Conservation (phyloP, 2,113 vertebrate species). For the Casuarius casuarius region DNA sequence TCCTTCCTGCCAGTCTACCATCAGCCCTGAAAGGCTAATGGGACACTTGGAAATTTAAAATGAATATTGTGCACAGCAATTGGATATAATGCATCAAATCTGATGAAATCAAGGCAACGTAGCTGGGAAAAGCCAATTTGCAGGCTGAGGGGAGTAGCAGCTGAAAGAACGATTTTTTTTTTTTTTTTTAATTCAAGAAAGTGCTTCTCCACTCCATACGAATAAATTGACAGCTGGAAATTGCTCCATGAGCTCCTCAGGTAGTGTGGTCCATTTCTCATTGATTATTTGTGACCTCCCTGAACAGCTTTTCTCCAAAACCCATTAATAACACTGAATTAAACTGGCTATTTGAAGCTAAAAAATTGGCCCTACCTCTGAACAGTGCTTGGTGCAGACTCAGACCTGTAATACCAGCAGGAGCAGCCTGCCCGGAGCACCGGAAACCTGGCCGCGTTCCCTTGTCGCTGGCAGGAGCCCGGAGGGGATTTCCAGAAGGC, state of each 20-base stretch:
- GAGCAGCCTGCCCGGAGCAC: background rate
- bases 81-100: background rate
- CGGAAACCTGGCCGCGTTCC: background rate
- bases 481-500: background rate
- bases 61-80: background rate
- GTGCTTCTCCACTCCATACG: background rate
- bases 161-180: background rate
- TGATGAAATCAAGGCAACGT: background rate
- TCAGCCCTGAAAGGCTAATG: conserved; percentile 76
- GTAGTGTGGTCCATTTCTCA: background rate
- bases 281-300: background rate
- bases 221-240: background rate
- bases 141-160: background rate
- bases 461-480: background rate
- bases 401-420: background rate
- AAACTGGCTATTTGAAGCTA: background rate
- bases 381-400: background rate
- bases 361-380: background rate
- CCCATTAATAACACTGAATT: background rate
- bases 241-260: background rate
- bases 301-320: background rate
- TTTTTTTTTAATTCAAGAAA: background rate
- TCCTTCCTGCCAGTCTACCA: conserved; percentile 71
- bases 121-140: background rate
- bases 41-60: background rate